These are phyloP conservation scores for Stegostoma tigrinum DNA, from an alignment of 2,113 vertebrate species.

Conservation along the genomic window DNA sequence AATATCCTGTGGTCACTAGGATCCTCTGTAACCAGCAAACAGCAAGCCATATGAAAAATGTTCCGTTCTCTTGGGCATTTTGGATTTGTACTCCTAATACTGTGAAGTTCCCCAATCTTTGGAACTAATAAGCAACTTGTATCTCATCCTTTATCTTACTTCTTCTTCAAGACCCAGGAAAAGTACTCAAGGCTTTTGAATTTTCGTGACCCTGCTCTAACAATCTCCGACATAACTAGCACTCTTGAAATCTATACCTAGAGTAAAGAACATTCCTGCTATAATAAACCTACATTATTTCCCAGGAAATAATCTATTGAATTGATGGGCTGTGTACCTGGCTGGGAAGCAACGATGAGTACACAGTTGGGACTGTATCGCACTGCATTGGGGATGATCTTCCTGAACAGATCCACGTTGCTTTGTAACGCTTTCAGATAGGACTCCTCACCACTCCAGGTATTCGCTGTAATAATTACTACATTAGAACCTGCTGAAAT, in stretches of 20 bases:
- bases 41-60: neutral
- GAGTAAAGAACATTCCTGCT: neutral
- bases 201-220: neutral
- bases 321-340: constrained; percentile 52
- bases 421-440: constrained; percentile 79
- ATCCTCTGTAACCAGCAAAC: neutral
- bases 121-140: neutral
- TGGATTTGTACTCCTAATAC: neutral
- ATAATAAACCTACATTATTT: neutral
- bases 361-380: constrained; percentile 68
- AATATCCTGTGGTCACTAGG: neutral
- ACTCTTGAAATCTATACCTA: neutral
- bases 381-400: constrained; percentile 68
- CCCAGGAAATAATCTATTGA: neutral
- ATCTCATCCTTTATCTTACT: neutral
- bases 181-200: constrained; percentile 45
- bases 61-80: neutral
- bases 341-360: constrained; percentile 82
- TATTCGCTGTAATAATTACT: constrained; percentile 78
- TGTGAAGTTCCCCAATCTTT: neutral
- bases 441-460: constrained; percentile 76
- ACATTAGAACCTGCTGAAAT: constrained; percentile 74
- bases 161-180: neutral
- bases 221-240: neutral
- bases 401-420: constrained; percentile 81